Conservation (phyloP, 2,888 invertebrate species). For the Oscheius myriophilus region DNA sequence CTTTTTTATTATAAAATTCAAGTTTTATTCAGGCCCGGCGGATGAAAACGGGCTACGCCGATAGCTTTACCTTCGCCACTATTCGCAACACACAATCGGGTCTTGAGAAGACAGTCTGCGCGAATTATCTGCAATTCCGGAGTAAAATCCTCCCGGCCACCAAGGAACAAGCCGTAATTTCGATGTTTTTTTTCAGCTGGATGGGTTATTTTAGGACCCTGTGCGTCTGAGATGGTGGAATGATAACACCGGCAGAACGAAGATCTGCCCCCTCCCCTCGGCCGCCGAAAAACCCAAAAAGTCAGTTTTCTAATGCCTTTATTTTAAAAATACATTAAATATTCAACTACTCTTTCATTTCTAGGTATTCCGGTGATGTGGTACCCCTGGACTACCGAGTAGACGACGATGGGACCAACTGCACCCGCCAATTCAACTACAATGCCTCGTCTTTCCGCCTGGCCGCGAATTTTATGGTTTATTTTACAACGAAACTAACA, state of each 20-base stretch:
- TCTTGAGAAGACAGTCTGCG: constrained; percentile 44
- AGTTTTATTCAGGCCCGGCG: constrained; percentile 17
- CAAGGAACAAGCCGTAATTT: constrained; percentile 37
- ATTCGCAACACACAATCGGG: constrained; percentile 5
- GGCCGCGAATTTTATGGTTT: constrained; percentile 36
- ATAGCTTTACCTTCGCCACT: constrained; percentile 21
- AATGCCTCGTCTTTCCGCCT: constrained; percentile 29
- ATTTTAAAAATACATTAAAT: too few relatives aligned
- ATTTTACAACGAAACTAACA: not conserved
- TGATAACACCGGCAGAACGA: constrained; percentile 19
- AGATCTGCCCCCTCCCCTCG: constrained; percentile 31
- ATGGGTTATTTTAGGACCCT: constrained; percentile 19
- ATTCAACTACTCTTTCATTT: too few relatives aligned
- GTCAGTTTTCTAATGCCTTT: not conserved
- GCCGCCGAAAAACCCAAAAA: not conserved
- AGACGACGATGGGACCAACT: constrained; percentile 37
- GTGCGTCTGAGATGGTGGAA: constrained; percentile 32
- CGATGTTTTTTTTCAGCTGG: not conserved
- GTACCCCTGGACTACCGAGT: constrained; percentile 51
- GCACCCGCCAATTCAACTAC: constrained; percentile 32
- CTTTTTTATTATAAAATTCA: not conserved
- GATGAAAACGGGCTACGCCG: constrained; percentile 12
- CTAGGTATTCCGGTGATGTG: constrained; percentile 19
- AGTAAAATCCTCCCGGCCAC: constrained; percentile 31
- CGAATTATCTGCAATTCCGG: constrained; percentile 64